Conservation (phyloP, 2,113 vertebrate species). For the Saccopteryx leptura region DNA sequence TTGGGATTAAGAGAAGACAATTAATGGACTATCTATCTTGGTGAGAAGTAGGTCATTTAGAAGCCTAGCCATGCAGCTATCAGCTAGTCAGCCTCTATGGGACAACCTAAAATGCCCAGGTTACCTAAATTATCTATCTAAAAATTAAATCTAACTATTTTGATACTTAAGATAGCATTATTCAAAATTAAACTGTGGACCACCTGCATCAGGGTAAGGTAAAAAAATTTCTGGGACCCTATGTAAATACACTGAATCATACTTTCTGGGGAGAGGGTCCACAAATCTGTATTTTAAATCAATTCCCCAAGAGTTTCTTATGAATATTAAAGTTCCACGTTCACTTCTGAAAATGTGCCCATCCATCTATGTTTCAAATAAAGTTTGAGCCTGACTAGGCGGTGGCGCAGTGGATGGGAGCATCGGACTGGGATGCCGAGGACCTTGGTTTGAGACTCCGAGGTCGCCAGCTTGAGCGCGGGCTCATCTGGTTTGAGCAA, state of each 20-base stretch:
- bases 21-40: not conserved
- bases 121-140: conserved; percentile 25
- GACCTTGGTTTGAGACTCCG: too few species aligned
- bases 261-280: not conserved
- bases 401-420: too few species aligned
- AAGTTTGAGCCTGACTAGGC: not conserved
- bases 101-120: conserved; percentile 8
- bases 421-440: too few species aligned
- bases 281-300: conserved; percentile 1
- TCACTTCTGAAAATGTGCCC: not conserved
- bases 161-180: conserved; percentile 39
- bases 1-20: conserved; percentile 3
- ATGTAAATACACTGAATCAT: not conserved
- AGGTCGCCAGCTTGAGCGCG: too few species aligned
- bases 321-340: not conserved
- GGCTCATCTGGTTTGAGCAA: too few species aligned
- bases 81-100: not conserved
- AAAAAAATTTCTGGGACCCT: not conserved
- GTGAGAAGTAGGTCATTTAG: not conserved
- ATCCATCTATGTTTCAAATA: not conserved
- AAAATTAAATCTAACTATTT: conserved; percentile 64
- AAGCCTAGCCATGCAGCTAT: not conserved
- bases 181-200: conserved; percentile 23
- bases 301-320: not conserved
- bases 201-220: not conserved